Percentiles rank a stretch among this genome's conserved stretches.
Conservation (phyloP, 2,113 vertebrate species). For the Egretta garzetta region DNA sequence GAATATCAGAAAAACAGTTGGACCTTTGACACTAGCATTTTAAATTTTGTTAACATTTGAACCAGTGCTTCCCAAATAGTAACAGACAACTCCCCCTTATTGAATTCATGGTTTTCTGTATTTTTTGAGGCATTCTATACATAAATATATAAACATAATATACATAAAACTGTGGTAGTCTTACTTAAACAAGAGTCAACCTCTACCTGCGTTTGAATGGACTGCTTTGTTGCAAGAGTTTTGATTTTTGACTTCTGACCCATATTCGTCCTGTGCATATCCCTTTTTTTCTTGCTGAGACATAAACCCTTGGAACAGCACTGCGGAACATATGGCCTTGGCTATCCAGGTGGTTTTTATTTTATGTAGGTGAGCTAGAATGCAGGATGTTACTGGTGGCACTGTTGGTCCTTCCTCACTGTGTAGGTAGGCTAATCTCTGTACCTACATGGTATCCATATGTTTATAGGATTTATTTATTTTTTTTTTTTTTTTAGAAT, state of each 20-base stretch:
- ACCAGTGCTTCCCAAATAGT: not conserved
- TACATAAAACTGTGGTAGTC: not conserved
- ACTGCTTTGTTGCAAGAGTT: not conserved
- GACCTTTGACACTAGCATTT: not conserved
- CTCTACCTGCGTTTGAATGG: fast-evolving
- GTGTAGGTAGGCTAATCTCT: not conserved
- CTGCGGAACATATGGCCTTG: not conserved
- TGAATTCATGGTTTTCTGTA: not conserved
- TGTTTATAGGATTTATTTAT: not conserved
- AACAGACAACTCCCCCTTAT: not conserved
- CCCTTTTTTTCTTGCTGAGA: not conserved
- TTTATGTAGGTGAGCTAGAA: not conserved
- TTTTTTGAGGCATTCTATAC: not conserved
- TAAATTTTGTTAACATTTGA: not conserved
- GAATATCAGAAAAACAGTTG: not conserved
- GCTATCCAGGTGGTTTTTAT: not conserved
- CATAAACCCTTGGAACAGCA: not conserved
- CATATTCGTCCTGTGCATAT: not conserved
- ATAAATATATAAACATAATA: too few relatives aligned
- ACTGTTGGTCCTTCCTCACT: not conserved
- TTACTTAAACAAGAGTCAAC: not conserved
- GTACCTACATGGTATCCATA: not conserved
- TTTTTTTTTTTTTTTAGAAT: not conserved
- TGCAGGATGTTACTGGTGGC: not conserved
- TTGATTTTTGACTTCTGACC: not conserved